These are phyloP conservation scores for Dermatophagoides farinae DNA, from an alignment of 1,140 invertebrate genomes.

Conservation along the genomic window DNA sequence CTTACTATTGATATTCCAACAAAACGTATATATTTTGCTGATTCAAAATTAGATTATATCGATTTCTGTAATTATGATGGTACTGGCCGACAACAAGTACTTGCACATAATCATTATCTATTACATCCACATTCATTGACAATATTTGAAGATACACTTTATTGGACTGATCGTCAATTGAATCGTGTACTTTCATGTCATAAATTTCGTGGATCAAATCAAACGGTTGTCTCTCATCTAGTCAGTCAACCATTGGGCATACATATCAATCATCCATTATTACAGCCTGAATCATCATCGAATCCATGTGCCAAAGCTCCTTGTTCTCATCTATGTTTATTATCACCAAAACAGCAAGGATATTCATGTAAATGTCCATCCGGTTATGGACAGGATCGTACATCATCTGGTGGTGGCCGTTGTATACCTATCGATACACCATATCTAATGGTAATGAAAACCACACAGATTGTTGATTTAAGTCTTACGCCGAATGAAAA, in stretches of 20 bases:
- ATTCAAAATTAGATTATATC: slow-evolving; percentile 92
- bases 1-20: slow-evolving; percentile 82
- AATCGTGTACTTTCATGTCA: slow-evolving; percentile 62
- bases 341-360: slow-evolving; percentile 43
- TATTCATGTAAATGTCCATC: slow-evolving; percentile 78
- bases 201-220: slow-evolving; percentile 72
- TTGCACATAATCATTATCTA: slow-evolving; percentile 42
- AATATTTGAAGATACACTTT: slow-evolving; percentile 62
- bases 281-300: slow-evolving; percentile 46
- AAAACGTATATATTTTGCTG: slow-evolving; percentile 85
- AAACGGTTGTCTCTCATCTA: slow-evolving; percentile 75
- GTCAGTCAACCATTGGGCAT: slow-evolving; percentile 84
- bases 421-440: slow-evolving; percentile 66
- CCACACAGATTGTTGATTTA: slow-evolving; percentile 65
- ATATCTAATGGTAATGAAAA: slow-evolving; percentile 74
- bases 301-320: slow-evolving; percentile 59
- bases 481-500: slow-evolving; percentile 42
- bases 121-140: slow-evolving; percentile 87
- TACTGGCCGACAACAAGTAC: slow-evolving; percentile 51
- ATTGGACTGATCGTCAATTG: slow-evolving; percentile 86
- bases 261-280: slow-evolving; percentile 72
- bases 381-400: slow-evolving; percentile 41
- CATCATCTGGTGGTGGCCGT: slow-evolving; percentile 39
- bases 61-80: slow-evolving; percentile 97
- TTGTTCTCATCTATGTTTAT: slow-evolving; percentile 76